Conservation (phyloP, 2,113 vertebrate species). For the Cyprinodon variegatus region DNA sequence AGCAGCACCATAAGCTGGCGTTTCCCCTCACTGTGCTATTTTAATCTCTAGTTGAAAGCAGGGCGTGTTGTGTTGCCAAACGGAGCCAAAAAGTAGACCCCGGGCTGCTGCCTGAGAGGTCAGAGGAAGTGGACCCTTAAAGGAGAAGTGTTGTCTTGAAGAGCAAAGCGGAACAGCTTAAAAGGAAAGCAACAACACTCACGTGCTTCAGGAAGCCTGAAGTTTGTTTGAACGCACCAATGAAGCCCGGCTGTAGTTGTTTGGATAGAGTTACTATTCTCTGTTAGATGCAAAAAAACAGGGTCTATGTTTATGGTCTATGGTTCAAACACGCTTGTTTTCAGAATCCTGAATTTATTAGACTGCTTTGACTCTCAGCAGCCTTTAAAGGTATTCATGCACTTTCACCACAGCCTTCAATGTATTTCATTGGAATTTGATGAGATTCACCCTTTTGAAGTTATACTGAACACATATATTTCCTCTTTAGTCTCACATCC, state of each 20-base stretch:
- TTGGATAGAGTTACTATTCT: constrained; percentile 7
- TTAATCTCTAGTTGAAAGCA: constrained; percentile 43
- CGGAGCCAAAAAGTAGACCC: constrained; percentile 36
- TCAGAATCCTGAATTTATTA: background rate
- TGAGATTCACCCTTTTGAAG: no score
- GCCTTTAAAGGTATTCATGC: background rate
- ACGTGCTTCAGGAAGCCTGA: constrained; percentile 6
- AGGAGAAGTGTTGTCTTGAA: constrained; percentile 42
- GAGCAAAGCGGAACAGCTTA: constrained; percentile 19
- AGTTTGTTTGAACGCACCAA: constrained; percentile 22
- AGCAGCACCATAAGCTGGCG: constrained; percentile 30
- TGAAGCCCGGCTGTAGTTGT: constrained; percentile 17
- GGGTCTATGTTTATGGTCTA: constrained; percentile 9
- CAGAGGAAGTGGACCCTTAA: constrained; percentile 39
- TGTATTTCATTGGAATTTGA: no score
- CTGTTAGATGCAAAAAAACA: constrained; percentile 14
- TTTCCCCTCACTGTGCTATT: constrained; percentile 50
- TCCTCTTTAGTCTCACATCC: no score
- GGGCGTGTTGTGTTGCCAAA: constrained; percentile 59
- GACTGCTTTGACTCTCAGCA: background rate
- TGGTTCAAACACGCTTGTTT: background rate
- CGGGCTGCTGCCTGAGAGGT: constrained; percentile 33
- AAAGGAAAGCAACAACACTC: background rate
- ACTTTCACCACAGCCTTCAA: background rate
- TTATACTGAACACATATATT: no score